A percentile compares a stretch with the other conserved stretches of the same genome.
Evolutionary conservation across 2,113 vertebrate genomes (phyloP).

Genomic region (Podiceps cristatus): DNA sequence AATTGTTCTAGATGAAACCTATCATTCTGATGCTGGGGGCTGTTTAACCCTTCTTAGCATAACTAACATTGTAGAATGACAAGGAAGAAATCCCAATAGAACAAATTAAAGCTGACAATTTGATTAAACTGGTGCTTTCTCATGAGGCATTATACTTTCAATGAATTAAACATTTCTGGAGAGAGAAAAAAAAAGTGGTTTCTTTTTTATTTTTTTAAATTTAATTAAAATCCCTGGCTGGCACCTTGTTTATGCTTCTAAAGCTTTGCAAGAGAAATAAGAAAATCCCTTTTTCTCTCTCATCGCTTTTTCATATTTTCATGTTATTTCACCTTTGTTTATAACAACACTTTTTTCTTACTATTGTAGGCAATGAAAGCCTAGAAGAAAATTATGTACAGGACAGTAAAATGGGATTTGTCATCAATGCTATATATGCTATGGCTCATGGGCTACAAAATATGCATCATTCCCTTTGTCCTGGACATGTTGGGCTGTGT

Average conservation of each 20-base stretch:
- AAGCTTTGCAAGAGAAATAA: neutral
- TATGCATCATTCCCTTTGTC: conserved; percentile 92
- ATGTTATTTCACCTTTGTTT: neutral
- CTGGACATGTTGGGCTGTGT: conserved; percentile 87
- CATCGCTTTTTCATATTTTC: neutral
- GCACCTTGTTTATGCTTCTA: neutral
- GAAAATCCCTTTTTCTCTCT: neutral
- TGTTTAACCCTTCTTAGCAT: neutral
- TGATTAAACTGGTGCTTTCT: neutral
- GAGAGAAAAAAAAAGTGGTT: neutral
- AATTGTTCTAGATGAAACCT: neutral
- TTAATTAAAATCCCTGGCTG: neutral
- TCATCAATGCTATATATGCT: conserved; percentile 98
- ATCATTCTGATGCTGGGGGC: neutral
- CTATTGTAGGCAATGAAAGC: conserved; percentile 88
- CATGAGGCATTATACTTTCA: neutral
- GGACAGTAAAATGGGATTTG: conserved; percentile 99
- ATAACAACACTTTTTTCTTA: neutral
- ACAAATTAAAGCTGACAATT: neutral
- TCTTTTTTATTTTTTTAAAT: neutral
- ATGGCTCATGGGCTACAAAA: conserved; percentile 97
- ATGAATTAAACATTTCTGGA: neutral
- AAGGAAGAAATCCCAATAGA: neutral
- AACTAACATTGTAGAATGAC: neutral
- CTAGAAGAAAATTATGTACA: conserved; percentile 96